Conservation (phyloP, 1,140 invertebrate genomes). For the Neodiprion virginianus region DNA sequence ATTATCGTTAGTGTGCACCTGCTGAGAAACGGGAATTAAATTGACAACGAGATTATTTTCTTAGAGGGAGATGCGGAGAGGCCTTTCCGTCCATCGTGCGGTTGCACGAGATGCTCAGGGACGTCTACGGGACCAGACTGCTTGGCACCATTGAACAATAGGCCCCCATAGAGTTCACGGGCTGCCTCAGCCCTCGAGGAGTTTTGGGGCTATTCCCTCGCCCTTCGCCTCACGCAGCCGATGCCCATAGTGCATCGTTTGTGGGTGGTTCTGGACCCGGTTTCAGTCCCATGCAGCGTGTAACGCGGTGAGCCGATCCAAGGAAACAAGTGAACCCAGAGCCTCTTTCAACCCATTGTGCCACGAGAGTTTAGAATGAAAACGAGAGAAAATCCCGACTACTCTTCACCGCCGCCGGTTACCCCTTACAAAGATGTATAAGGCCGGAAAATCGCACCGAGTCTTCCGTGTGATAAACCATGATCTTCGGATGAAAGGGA, state of each 20-base stretch:
- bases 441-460: no score
- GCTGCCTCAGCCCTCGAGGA: background rate
- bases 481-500: no score
- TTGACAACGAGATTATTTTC: background rate
- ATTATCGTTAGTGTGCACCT: no score
- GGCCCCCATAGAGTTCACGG: background rate
- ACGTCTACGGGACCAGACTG: slow-evolving; percentile 1
- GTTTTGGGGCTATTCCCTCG: background rate
- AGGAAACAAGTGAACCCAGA: slow-evolving; percentile 5
- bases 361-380: no score
- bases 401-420: no score
- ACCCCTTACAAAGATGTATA: no score
- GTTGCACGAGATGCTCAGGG: background rate
- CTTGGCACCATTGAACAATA: slow-evolving; percentile 4
- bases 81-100: background rate
- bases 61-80: background rate
- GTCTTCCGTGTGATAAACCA: no score
- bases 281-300: background rate
- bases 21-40: no score
- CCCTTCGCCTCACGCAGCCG: background rate
- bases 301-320: slow-evolving; percentile 1
- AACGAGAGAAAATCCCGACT: no score
- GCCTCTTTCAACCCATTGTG: background rate
- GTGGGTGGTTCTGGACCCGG: background rate
- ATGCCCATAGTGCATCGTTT: background rate